phyloP scores from a whole-genome alignment of 2,888 invertebrate species.

The Cantharis flavilabris region DNA sequence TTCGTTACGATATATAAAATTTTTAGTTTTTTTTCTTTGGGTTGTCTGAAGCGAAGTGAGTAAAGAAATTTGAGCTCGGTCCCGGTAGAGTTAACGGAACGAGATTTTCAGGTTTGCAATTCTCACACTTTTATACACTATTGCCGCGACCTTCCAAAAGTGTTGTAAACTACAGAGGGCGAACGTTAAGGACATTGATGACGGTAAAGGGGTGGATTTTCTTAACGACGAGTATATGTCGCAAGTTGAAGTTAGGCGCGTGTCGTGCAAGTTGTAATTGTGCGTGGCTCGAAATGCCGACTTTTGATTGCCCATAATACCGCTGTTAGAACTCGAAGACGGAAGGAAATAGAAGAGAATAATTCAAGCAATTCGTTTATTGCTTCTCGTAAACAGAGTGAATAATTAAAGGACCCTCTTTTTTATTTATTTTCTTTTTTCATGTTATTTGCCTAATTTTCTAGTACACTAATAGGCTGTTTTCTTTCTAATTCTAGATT shows the following conservation, averaged over 20 bases:
- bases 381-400: constrained; percentile 46
- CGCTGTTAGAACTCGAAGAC: constrained; percentile 43
- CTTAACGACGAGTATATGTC: constrained; percentile 28
- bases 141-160: constrained; percentile 36
- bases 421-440: constrained; percentile 42
- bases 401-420: constrained; percentile 43
- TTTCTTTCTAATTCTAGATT: constrained; percentile 76
- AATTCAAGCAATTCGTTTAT: constrained; percentile 47
- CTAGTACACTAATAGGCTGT: constrained; percentile 27
- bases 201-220: constrained; percentile 29
- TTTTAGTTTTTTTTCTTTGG: constrained; percentile 15
- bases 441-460: constrained; percentile 35
- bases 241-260: constrained; percentile 31
- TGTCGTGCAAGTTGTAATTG: constrained; percentile 38
- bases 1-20: constrained; percentile 6
- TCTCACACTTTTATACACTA: constrained; percentile 30
- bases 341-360: constrained; percentile 45
- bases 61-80: constrained; percentile 33
- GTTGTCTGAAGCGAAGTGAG: constrained; percentile 9
- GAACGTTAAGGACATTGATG: constrained; percentile 35
- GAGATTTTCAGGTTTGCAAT: constrained; percentile 25
- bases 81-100: constrained; percentile 20
- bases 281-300: constrained; percentile 40
- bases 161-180: constrained; percentile 36
- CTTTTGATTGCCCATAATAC: constrained; percentile 48